Evolutionary conservation across 2,888 invertebrate species (phyloP).

Genomic region (Drosophila putrida): DNA sequence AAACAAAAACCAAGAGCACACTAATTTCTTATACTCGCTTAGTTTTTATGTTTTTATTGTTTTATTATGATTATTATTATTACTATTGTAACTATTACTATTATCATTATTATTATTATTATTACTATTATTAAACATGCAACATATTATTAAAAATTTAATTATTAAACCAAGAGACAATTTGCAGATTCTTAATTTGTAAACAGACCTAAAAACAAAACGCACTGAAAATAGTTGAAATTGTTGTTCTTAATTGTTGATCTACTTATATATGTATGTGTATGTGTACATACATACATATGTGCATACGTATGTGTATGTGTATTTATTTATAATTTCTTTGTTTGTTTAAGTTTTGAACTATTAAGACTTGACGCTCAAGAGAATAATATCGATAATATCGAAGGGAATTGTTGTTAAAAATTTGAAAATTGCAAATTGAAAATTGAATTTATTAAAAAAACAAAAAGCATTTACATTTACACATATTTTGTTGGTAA

Average conservation of each 20-base stretch:
- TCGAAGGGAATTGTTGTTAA: constrained; percentile 56
- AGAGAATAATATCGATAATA: constrained; percentile 39
- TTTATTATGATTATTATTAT: constrained; percentile 59
- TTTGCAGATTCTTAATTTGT: constrained; percentile 53
- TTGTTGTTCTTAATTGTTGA: constrained; percentile 67
- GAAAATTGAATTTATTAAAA: constrained; percentile 29
- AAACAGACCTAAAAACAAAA: constrained; percentile 37
- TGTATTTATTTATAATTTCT: constrained; percentile 47
- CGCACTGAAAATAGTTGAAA: constrained; percentile 67
- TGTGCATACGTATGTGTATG: constrained; percentile 11
- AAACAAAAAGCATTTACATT: constrained; percentile 16
- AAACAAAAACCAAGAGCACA: constrained; percentile 54
- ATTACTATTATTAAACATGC: constrained; percentile 35
- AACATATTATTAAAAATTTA: constrained; percentile 33
- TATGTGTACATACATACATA: constrained; percentile 3
- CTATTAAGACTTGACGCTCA: constrained; percentile 38
- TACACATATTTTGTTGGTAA: constrained; percentile 21
- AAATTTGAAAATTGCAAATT: constrained; percentile 22
- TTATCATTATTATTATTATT: constrained; percentile 47
- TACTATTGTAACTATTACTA: constrained; percentile 14
- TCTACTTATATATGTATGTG: constrained; percentile 20
- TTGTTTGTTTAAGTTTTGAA: constrained; percentile 41
- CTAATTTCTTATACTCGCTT: constrained; percentile 78
- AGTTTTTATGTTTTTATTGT: constrained; percentile 74
- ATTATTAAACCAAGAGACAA: constrained; percentile 33